Evolutionary conservation across 2,113 vertebrate genomes (phyloP).

Genomic region (Nannobrachium achirus): DNA sequence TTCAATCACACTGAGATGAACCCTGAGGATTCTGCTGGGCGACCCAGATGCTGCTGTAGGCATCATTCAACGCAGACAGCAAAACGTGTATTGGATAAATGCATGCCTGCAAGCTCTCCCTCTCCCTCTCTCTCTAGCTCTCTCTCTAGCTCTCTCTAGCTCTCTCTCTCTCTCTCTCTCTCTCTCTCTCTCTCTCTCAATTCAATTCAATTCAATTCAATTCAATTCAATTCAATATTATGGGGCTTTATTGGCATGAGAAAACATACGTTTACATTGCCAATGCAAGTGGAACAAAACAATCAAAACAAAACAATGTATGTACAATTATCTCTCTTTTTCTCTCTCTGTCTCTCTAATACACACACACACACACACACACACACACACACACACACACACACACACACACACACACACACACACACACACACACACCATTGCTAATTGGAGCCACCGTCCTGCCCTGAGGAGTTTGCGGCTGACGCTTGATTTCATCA

Average conservation of each 20-base stretch:
- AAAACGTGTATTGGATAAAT: background rate
- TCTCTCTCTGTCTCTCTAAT: no score
- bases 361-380: background rate
- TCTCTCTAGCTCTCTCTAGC: background rate
- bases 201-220: no score
- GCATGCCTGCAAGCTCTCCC: background rate
- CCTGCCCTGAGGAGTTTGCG: slow-evolving; percentile 15
- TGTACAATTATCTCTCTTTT: no score
- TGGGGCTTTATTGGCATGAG: no score
- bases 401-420: slow-evolving; percentile 6
- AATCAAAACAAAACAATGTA: no score
- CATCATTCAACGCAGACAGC: background rate
- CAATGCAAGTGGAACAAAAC: no score
- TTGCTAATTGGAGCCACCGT: background rate
- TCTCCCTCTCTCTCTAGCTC: slow-evolving; percentile 9
- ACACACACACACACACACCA: background rate
- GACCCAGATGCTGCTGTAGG: no score
- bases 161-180: background rate
- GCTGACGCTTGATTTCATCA: slow-evolving; percentile 28
- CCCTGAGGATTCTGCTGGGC: no score
- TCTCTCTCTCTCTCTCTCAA: no score
- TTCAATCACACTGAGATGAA: no score
- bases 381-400: slow-evolving; percentile 3
- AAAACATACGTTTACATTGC: no score
- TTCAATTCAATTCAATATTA: no score